A percentile compares a stretch with the other conserved stretches of the same genome.
Evolutionary conservation across 2,113 vertebrate species (phyloP).

Genomic region (Euleptes europaea): DNA sequence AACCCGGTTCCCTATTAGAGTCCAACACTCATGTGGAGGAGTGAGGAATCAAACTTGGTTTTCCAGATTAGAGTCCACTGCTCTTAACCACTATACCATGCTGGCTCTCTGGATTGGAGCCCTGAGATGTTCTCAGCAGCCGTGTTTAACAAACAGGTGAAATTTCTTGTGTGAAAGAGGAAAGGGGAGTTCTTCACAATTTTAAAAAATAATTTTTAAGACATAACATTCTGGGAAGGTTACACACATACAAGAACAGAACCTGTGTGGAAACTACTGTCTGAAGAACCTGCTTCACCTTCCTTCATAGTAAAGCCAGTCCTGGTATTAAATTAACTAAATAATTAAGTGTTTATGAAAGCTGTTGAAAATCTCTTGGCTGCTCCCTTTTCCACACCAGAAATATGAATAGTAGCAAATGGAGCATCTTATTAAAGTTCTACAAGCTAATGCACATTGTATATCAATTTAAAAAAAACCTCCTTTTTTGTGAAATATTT

Average conservation of each 20-base stretch:
- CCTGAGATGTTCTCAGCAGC: no score
- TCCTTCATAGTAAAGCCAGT: background rate
- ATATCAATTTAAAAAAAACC: conserved; percentile 63
- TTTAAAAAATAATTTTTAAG: no score
- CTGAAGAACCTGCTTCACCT: background rate
- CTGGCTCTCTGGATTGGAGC: no score
- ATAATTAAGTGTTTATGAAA: conserved; percentile 36
- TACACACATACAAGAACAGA: background rate
- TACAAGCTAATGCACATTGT: conserved; percentile 53
- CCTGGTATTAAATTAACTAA: conserved; percentile 6
- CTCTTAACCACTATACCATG: no score
- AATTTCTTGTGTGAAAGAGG: no score
- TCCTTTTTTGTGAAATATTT: conserved; percentile 58
- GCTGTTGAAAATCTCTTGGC: conserved; percentile 1
- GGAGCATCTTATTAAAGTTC: conserved; percentile 57
- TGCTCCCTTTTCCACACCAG: conserved; percentile 28
- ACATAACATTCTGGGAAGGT: no score
- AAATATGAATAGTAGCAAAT: conserved; percentile 44
- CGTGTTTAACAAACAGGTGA: no score
- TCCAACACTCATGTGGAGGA: no score
- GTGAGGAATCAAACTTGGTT: no score
- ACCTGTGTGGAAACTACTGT: background rate
- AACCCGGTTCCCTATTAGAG: no score
- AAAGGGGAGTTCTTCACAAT: no score
- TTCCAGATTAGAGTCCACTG: no score